A percentile compares a stretch with the other conserved stretches of the same genome.
phyloP scores from a whole-genome alignment of 1,140 invertebrate species.

The Camponotus vicinus region DNA sequence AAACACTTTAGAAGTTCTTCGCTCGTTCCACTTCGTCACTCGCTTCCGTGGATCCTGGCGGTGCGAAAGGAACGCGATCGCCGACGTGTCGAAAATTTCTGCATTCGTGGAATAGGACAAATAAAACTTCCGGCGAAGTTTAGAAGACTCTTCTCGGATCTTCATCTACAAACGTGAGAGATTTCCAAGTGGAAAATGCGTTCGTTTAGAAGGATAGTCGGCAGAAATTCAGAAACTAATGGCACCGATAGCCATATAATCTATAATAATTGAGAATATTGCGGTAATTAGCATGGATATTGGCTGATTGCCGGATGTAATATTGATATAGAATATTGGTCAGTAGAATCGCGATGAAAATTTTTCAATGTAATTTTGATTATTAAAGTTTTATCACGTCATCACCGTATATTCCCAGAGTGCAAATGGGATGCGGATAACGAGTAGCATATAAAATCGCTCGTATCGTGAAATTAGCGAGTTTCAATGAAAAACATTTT shows the following conservation, averaged over 20 bases:
- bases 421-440: neutral
- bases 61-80: constrained; percentile 43
- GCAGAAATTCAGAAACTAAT: neutral
- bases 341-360: neutral
- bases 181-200: constrained; percentile 31
- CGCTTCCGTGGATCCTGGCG: constrained; percentile 15
- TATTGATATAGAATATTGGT: constrained; percentile 13
- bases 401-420: neutral
- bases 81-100: constrained; percentile 62
- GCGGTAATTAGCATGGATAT: neutral
- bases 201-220: neutral
- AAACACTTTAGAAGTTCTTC: constrained; percentile 53
- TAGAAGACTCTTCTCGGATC: constrained; percentile 4
- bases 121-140: constrained; percentile 61
- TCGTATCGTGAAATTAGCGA: constrained; percentile 24
- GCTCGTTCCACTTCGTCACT: constrained; percentile 32
- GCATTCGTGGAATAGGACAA: constrained; percentile 51
- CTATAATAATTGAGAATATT: neutral
- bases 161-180: constrained; percentile 23
- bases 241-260: neutral
- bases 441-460: constrained; percentile 21
- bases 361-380: neutral
- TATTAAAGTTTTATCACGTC: neutral
- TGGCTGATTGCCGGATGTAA: constrained; percentile 6
- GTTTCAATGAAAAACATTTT: constrained; percentile 23